Evolutionary conservation across 2,113 vertebrate species (phyloP).

Genomic region (Setophaga petechia): DNA sequence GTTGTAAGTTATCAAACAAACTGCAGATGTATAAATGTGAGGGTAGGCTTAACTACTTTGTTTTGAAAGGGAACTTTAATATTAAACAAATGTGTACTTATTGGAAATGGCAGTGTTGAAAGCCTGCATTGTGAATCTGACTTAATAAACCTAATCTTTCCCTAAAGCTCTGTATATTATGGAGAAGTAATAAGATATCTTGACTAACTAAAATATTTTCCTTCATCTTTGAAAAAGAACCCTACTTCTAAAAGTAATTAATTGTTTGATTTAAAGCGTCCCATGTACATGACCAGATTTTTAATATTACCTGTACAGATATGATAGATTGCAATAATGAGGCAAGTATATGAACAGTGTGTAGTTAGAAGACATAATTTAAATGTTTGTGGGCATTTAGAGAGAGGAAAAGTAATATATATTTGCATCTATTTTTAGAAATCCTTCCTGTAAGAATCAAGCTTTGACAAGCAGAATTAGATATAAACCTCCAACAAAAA

Average conservation of each 20-base stretch:
- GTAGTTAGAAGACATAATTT: background rate
- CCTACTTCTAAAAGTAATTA: slow-evolving; percentile 43
- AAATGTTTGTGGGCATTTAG: background rate
- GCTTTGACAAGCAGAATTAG: background rate
- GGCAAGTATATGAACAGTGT: background rate
- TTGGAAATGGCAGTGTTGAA: slow-evolving; percentile 57
- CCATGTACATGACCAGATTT: slow-evolving; percentile 2
- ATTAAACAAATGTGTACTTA: slow-evolving; percentile 67
- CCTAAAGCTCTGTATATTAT: slow-evolving; percentile 33
- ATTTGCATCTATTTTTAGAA: background rate
- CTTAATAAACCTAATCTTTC: slow-evolving; percentile 60
- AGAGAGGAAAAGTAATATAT: background rate
- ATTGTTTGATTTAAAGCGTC: slow-evolving; percentile 9
- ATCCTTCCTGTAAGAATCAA: background rate
- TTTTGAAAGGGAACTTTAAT: slow-evolving; percentile 65
- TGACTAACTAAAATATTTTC: slow-evolving; percentile 50
- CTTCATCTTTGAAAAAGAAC: slow-evolving; percentile 29
- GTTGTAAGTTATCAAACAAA: slow-evolving; percentile 74
- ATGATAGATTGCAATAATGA: background rate
- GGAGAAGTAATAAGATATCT: slow-evolving; percentile 40
- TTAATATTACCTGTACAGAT: slow-evolving; percentile 1
- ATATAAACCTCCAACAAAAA: background rate
- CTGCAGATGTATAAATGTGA: slow-evolving; percentile 62
- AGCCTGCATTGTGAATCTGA: slow-evolving; percentile 40
- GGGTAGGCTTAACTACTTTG: slow-evolving; percentile 39